These are phyloP conservation scores for Eriosoma lanigerum DNA, from an alignment of 1,140 invertebrate species.

Conservation along the genomic window DNA sequence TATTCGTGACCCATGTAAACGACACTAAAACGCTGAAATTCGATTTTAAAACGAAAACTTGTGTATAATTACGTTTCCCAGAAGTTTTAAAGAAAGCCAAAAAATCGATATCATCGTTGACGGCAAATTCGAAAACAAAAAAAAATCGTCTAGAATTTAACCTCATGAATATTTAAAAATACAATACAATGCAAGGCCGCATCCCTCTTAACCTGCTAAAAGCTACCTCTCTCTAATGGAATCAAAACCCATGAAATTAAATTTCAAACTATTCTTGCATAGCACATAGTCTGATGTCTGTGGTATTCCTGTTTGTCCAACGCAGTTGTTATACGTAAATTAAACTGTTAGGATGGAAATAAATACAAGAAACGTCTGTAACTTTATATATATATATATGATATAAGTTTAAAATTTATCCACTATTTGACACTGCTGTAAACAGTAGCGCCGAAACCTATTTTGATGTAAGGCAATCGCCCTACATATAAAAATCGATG, in stretches of 20 bases:
- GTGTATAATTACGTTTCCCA: conserved; percentile 13
- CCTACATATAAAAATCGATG: no score
- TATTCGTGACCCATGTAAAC: not conserved
- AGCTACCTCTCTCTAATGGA: conserved; percentile 20
- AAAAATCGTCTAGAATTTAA: not conserved
- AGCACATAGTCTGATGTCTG: conserved; percentile 20
- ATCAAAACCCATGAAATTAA: conserved; percentile 52
- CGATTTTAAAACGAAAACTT: conserved; percentile 28
- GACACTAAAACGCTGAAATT: conserved; percentile 6
- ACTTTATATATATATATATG: conserved; percentile 38
- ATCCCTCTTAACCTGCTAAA: conserved; percentile 26
- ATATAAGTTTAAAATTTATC: conserved; percentile 41
- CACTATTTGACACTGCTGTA: not conserved
- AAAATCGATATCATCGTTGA: conserved; percentile 31
- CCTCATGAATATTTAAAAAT: conserved; percentile 40
- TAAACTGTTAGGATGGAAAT: not conserved
- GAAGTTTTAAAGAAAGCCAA: not conserved
- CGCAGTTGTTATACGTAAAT: not conserved
- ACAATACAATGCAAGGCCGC: not conserved
- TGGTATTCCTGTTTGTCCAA: conserved; percentile 23
- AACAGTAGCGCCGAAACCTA: no score
- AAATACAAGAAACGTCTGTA: not conserved
- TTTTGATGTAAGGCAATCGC: no score
- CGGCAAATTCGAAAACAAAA: not conserved
- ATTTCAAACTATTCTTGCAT: conserved; percentile 35